Evolutionary conservation across 2,113 vertebrate species (phyloP).

Genomic region (Calidris pygmaea): DNA sequence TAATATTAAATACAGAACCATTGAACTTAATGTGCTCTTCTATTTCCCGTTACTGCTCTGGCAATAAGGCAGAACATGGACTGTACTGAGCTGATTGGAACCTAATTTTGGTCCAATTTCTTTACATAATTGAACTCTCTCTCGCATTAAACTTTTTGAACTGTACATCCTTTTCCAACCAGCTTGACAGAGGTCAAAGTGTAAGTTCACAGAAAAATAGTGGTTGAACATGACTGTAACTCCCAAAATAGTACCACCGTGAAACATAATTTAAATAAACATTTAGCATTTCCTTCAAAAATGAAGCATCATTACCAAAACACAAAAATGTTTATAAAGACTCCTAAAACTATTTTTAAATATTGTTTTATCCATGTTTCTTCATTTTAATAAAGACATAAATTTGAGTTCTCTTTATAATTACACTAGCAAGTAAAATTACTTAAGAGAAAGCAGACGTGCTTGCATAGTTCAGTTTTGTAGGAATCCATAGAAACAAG

Average conservation of each 20-base stretch:
- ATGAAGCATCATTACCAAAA: background rate
- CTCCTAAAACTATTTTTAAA: background rate
- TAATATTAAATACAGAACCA: background rate
- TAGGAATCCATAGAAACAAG: background rate
- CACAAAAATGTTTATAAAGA: background rate
- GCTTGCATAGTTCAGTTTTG: background rate
- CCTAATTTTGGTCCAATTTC: background rate
- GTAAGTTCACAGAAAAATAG: background rate
- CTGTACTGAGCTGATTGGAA: background rate
- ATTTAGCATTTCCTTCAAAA: background rate
- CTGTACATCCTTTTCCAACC: background rate
- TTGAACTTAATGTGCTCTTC: background rate
- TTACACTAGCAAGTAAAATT: background rate
- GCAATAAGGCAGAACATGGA: rapidly evolving
- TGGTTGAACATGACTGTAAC: background rate
- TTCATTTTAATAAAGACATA: background rate
- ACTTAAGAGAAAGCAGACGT: background rate
- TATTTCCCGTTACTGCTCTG: background rate
- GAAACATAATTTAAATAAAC: background rate
- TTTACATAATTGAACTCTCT: background rate
- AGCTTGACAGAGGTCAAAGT: background rate
- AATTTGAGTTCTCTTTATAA: background rate
- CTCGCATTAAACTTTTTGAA: background rate
- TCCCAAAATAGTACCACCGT: background rate
- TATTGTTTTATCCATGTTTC: background rate